Percentiles rank a stretch among this genome's conserved stretches.
These are phyloP conservation scores for Patiria miniata DNA, from an alignment of 35 echinoderm and acorn worm genomes.

Conservation along the genomic window DNA sequence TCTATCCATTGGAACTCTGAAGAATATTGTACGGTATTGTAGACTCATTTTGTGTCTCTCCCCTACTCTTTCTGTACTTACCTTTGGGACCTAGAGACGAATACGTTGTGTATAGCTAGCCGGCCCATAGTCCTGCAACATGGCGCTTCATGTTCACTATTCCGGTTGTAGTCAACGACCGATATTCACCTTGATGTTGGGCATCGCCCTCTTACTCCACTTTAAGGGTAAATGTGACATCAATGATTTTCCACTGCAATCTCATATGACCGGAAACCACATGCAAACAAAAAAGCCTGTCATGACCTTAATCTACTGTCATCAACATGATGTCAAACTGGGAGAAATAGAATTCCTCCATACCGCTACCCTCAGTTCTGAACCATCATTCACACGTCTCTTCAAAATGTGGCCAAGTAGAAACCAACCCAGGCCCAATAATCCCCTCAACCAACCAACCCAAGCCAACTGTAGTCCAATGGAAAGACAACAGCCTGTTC, in stretches of 20 bases:
- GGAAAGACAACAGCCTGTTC: slow-evolving; percentile 8
- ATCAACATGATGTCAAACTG: neutral
- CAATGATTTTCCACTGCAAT: slow-evolving; percentile 7
- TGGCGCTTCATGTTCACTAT: slow-evolving; percentile 6
- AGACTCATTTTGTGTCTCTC: neutral
- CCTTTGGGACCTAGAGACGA: neutral
- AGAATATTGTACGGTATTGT: neutral
- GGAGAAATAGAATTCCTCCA: slow-evolving; percentile 11
- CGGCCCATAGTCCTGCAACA: neutral
- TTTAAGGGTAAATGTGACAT: slow-evolving; percentile 2
- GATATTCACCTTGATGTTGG: neutral
- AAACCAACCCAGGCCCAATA: slow-evolving; percentile 48
- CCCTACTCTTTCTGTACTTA: neutral
- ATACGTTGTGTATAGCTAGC: neutral
- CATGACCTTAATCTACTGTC: neutral
- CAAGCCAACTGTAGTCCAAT: neutral
- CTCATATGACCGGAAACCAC: neutral
- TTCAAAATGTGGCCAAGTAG: slow-evolving; percentile 45
- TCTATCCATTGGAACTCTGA: neutral
- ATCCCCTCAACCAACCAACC: neutral
- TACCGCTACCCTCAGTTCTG: neutral
- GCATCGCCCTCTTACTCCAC: neutral
- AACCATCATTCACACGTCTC: neutral
- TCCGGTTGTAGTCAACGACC: neutral
- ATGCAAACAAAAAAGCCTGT: slow-evolving; percentile 7